Conservation (phyloP, 2,797 vertebrate genomes). For the Pyrocephalus nanus region DNA sequence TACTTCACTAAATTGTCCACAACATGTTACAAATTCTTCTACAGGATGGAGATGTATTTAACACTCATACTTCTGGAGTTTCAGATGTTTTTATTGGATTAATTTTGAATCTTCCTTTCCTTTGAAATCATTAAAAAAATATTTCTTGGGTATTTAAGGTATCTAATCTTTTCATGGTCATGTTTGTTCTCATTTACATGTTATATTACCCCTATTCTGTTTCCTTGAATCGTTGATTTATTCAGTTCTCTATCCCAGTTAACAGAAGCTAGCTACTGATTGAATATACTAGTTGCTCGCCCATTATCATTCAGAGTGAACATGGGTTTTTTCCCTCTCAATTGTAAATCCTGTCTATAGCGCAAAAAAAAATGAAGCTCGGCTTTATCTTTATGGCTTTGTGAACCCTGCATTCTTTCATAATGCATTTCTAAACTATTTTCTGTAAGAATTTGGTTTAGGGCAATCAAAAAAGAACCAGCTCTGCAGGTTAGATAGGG, state of each 20-base stretch:
- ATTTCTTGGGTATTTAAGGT: background rate
- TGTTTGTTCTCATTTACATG: constrained; percentile 23
- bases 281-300: background rate
- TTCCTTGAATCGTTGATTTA: constrained; percentile 28
- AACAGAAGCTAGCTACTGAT: constrained; percentile 21
- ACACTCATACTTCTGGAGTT: background rate
- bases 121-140: constrained; percentile 24
- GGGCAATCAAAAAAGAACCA: constrained; percentile 36
- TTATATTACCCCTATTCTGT: constrained; percentile 19
- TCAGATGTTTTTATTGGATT: background rate
- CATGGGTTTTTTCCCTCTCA: background rate
- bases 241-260: background rate
- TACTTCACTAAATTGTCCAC: background rate
- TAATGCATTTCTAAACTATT: constrained; percentile 15
- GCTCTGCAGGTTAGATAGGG: background rate
- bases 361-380: constrained; percentile 21
- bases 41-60: background rate
- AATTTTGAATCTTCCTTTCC: constrained; percentile 26
- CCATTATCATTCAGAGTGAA: background rate
- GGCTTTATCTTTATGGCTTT: constrained; percentile 28
- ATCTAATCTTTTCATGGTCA: background rate
- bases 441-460: constrained; percentile 51
- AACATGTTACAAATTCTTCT: background rate
- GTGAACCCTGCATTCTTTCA: background rate
- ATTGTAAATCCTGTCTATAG: constrained; percentile 11